Base-by-base conservation (phyloP, 2,888 invertebrate genomes). In the Myopa tessellatipennis region DNA sequence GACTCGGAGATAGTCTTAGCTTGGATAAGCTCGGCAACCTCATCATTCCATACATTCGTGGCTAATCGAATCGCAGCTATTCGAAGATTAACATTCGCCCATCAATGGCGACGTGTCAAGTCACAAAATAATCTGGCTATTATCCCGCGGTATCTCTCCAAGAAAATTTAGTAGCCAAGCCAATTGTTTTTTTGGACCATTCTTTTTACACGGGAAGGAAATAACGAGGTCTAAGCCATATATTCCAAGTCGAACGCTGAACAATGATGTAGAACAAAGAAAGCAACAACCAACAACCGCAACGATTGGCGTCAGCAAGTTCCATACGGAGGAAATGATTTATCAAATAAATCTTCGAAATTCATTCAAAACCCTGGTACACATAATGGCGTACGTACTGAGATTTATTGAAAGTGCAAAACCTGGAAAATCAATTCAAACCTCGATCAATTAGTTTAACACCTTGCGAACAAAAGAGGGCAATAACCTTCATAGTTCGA, bases 171-270 rank as follows among this genome's bases (percentile, higher is more conserved):
- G 58, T 8, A 26, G 26, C 26, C 26, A 26, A 26, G 26, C 26
- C 26, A 26, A 26, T 14, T 55, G 55, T 1, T 16, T 55, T 16
- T 55, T 55, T 55, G 55, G 55, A 55, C 12, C 55, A 55, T 55
- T 55, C 3, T 55, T 55, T 55, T 16, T 55, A 55, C 55, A 55
- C 16, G 55, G 55, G 16, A 55, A 10, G 55, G 55, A 55, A 55
- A 2, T 16, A 10, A 16, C 77, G 81, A 26, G 81, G 82, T 14
- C 45, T 80, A 6, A 3, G 76, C 1, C 79, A 58, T 58, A n/a
- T 12, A 58, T n/a, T 58, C 16, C 58, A 58, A n/a, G 58, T n/a
- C n/a, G 4, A n/a, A n/a, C 16, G 58, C 58, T 7, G 58, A 58
- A 58, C n/a, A n/a, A 58, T 4, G 16, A 58, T 6, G 16, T n/a